These are phyloP conservation scores for Periparus ater DNA, from an alignment of 2,797 vertebrate species.

Conservation along the genomic window DNA sequence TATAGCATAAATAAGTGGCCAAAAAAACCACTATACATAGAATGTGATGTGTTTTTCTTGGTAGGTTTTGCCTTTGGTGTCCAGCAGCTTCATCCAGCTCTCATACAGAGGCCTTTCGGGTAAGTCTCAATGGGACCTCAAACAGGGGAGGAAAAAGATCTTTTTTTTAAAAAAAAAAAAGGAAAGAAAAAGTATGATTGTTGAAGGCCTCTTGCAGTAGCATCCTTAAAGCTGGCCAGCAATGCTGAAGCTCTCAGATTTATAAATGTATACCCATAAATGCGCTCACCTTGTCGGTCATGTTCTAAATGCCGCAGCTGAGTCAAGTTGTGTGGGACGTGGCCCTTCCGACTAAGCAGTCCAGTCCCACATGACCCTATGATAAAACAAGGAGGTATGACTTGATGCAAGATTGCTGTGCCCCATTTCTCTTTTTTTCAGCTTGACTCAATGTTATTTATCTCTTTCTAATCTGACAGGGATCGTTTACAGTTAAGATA, in stretches of 20 bases:
- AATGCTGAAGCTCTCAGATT: slow-evolving; percentile 57
- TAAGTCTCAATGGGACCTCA: slow-evolving; percentile 79
- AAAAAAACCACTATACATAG: slow-evolving; percentile 25
- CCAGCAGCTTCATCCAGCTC: slow-evolving; percentile 97
- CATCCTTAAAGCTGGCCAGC: slow-evolving; percentile 44
- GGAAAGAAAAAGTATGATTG: neutral
- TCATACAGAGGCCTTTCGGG: slow-evolving; percentile 99
- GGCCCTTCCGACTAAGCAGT: slow-evolving; percentile 51
- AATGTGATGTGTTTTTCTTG: slow-evolving; percentile 71
- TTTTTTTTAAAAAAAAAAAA: neutral
- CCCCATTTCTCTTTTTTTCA: slow-evolving; percentile 74
- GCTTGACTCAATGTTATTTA: slow-evolving; percentile 97
- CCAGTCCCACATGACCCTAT: slow-evolving; percentile 64
- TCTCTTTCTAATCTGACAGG: slow-evolving; percentile 99
- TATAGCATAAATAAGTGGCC: neutral
- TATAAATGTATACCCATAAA: slow-evolving; percentile 31
- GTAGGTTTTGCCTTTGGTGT: slow-evolving; percentile 98
- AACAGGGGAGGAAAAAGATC: neutral
- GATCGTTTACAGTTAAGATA: slow-evolving; percentile 97
- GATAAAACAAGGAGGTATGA: slow-evolving; percentile 76
- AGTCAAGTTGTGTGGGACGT: slow-evolving; percentile 79
- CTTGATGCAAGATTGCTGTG: slow-evolving; percentile 81
- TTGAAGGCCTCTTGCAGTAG: slow-evolving; percentile 58
- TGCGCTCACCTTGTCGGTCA: slow-evolving; percentile 59
- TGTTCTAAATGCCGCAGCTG: slow-evolving; percentile 72